Conservation (phyloP, 1,140 invertebrate genomes). For the Bombus confusus region DNA sequence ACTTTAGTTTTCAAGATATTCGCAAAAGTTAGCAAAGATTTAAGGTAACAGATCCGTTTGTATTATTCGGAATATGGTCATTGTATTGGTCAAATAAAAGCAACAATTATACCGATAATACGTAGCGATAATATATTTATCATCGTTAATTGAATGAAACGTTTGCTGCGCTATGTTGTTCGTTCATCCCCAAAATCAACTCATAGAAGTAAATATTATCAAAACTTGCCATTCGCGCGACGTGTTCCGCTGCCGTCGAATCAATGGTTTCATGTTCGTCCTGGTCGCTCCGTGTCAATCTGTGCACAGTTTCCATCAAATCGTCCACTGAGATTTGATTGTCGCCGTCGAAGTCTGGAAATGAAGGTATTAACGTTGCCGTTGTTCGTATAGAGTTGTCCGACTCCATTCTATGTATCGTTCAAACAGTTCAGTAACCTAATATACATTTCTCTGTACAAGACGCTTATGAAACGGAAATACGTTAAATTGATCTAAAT, state of each 20-base stretch:
- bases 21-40: too few species aligned
- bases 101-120: neutral
- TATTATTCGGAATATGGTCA: too few species aligned
- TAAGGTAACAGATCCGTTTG: too few species aligned
- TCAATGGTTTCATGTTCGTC: slow-evolving; percentile 51
- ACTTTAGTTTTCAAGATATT: too few species aligned
- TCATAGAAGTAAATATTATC: slow-evolving; percentile 11
- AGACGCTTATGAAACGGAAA: neutral
- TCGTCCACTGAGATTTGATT: slow-evolving; percentile 83
- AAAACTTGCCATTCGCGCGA: slow-evolving; percentile 67
- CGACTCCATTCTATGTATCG: neutral
- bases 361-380: slow-evolving; percentile 54
- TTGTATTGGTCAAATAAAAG: too few species aligned
- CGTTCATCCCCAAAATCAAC: slow-evolving; percentile 2
- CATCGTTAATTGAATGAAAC: neutral
- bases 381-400: slow-evolving; percentile 12
- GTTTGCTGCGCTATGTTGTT: neutral
- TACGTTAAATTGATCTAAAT: neutral
- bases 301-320: slow-evolving; percentile 82
- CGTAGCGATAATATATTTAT: neutral
- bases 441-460: neutral
- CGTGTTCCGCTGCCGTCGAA: slow-evolving; percentile 51
- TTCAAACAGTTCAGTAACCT: neutral
- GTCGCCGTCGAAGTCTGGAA: slow-evolving; percentile 85
- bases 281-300: slow-evolving; percentile 74